Conservation (phyloP, 2,113 vertebrate genomes). For the Zosterops lateralis region DNA sequence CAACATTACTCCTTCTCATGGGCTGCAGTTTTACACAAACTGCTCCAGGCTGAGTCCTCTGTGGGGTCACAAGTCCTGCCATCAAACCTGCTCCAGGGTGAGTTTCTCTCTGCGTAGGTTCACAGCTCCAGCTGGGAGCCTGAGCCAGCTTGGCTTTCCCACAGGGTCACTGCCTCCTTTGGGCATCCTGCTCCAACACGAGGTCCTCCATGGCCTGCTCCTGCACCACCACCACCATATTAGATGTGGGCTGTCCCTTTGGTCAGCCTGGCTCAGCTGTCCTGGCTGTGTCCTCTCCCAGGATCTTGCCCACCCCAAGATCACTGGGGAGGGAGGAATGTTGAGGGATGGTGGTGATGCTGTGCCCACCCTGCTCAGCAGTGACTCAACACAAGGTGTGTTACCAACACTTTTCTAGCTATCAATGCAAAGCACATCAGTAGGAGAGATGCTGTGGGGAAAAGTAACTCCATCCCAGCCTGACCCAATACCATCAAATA, state of each 20-base stretch:
- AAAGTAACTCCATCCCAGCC: neutral
- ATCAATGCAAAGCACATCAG: neutral
- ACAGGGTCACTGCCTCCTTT: neutral
- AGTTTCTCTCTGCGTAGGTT: neutral
- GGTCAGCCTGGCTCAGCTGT: neutral
- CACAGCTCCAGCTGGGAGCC: neutral
- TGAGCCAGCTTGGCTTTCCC: neutral
- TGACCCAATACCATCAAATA: neutral
- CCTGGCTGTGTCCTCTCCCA: neutral
- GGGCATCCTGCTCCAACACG: neutral
- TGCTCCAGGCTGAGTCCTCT: no score
- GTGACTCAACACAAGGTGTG: neutral
- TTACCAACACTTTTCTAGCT: rapidly evolving
- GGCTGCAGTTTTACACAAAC: neutral
- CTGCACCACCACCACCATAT: neutral
- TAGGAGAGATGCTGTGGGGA: neutral
- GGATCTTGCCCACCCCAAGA: neutral
- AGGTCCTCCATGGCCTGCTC: neutral
- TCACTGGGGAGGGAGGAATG: neutral
- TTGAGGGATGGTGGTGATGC: rapidly evolving
- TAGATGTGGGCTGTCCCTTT: neutral
- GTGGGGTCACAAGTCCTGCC: neutral
- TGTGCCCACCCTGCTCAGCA: neutral
- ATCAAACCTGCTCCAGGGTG: neutral
- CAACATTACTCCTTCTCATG: neutral